Conservation (phyloP, 2,113 vertebrate species). For the Notarius lentiginosus region DNA sequence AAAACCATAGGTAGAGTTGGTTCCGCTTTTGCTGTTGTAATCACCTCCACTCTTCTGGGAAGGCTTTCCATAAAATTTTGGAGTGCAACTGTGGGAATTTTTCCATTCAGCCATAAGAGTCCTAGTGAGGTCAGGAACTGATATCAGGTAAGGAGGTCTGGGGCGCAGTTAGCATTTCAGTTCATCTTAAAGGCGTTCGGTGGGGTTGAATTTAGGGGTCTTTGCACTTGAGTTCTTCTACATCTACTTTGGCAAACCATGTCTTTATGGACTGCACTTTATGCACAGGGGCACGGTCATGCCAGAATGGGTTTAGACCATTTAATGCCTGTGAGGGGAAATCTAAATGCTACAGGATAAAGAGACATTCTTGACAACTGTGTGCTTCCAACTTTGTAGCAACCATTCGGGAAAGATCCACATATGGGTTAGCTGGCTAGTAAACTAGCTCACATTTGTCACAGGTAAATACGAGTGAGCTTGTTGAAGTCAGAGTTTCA, state of each 20-base stretch:
- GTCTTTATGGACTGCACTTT: background rate
- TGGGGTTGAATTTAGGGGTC: background rate
- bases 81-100: no score
- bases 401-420: no score
- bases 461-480: background rate
- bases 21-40: no score
- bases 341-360: background rate
- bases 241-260: background rate
- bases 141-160: background rate
- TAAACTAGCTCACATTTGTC: background rate
- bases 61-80: no score
- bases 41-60: no score
- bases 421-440: background rate
- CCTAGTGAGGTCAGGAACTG: background rate
- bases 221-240: background rate
- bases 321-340: background rate
- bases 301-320: background rate
- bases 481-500: background rate
- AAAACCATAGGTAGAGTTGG: background rate
- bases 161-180: background rate
- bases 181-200: background rate
- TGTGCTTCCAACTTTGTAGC: background rate
- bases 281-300: background rate
- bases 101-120: no score
- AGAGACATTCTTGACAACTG: background rate